These are phyloP conservation scores for Thaumetopoea pityocampa DNA, from an alignment of 1,140 invertebrate species.

Conservation along the genomic window DNA sequence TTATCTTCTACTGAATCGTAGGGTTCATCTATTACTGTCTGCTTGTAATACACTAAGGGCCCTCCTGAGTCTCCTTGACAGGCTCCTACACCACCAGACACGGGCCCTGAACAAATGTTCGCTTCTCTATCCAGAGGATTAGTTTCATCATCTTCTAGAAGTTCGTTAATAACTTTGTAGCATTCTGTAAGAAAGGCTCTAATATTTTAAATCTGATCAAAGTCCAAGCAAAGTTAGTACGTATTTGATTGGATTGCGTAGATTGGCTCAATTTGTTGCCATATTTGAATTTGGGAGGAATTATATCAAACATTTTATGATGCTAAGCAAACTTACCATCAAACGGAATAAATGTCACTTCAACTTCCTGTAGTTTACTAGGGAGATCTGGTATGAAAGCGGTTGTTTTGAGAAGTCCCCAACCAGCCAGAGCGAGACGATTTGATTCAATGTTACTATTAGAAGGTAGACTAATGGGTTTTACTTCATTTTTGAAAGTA, in stretches of 20 bases:
- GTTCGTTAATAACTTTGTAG: slow-evolving; percentile 50
- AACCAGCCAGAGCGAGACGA: slow-evolving; percentile 51
- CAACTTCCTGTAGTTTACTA: slow-evolving; percentile 61
- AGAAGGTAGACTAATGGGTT: slow-evolving; percentile 67
- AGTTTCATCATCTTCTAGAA: slow-evolving; percentile 42
- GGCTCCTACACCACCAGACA: slow-evolving; percentile 75
- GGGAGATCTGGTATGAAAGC: slow-evolving; percentile 53
- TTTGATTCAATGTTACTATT: slow-evolving; percentile 32
- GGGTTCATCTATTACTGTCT: slow-evolving; percentile 7
- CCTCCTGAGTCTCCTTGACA: slow-evolving; percentile 83
- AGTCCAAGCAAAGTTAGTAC: too few species aligned
- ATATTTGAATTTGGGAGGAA: too few species aligned
- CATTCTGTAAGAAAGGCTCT: slow-evolving; percentile 58
- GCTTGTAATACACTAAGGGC: slow-evolving; percentile 73
- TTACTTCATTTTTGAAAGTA: slow-evolving; percentile 73
- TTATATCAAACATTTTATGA: too few species aligned
- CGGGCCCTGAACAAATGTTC: slow-evolving; percentile 80
- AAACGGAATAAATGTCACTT: slow-evolving; percentile 56
- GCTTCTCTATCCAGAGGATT: slow-evolving; percentile 57
- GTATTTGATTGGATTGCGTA: too few species aligned
- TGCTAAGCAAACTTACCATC: slow-evolving; percentile 58
- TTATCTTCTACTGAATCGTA: slow-evolving; percentile 9
- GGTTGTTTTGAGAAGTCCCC: slow-evolving; percentile 57
- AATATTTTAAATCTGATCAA: too few species aligned
- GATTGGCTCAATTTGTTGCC: too few species aligned